Conservation (phyloP, 2,113 vertebrate species). For the Pseudorasbora parva region DNA sequence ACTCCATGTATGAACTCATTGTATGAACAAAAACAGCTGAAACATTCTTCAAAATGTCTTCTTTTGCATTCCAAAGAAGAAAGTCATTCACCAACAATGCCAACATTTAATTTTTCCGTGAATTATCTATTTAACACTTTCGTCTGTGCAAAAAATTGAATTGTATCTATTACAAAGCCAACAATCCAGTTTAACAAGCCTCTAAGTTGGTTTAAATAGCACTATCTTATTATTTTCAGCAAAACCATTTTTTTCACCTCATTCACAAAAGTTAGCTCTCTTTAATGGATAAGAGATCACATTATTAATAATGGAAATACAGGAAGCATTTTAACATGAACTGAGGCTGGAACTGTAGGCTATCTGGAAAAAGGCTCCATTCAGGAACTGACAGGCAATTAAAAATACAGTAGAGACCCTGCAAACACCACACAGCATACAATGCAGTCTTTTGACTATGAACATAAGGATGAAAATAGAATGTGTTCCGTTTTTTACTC, state of each 20-base stretch:
- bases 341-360: neutral
- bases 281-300: neutral
- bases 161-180: neutral
- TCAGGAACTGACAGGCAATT: constrained; percentile 44
- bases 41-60: too few relatives aligned
- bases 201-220: neutral
- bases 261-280: neutral
- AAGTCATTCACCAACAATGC: neutral
- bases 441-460: constrained; percentile 27
- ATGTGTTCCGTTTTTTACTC: constrained; percentile 17
- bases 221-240: neutral
- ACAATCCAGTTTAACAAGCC: neutral
- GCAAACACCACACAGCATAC: neutral
- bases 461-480: neutral
- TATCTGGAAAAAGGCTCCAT: neutral
- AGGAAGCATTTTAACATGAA: neutral
- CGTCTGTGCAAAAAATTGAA: neutral
- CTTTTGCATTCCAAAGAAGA: neutral
- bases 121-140: neutral
- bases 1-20: too few relatives aligned
- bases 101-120: neutral
- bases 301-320: neutral
- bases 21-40: too few relatives aligned
- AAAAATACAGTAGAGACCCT: constrained; percentile 21
- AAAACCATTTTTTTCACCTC: neutral